Evolutionary conservation across 30 jellyfish, hydroid and myxozoan species (phyloP), one percentile per base, ranked within the genome.

Genomic region (Turritopsis rubra): DNA sequence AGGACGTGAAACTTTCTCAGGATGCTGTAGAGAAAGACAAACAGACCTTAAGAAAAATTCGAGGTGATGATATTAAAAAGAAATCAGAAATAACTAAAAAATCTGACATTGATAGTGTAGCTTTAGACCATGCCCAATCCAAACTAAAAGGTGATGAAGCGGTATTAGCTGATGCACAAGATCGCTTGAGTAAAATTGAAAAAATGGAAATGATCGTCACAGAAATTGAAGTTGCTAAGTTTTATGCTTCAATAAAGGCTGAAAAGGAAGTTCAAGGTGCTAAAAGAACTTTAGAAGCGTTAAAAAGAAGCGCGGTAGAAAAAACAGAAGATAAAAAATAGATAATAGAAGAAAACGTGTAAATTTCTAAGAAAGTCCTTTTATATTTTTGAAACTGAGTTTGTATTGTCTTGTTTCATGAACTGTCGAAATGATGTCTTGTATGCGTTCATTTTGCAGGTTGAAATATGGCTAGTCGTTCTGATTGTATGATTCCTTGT

Each of bases 141-240:
- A 92, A 92, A 83, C 85, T 92, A 72, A 88, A 92, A 72, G 84
- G 80, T 19, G 98, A 92, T 88, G 75, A 85, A 53, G 96, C 88
- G 29, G 75, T 92, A 8, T 53, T 92, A 75, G 75, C 83, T 24
- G 98, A 92, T 66, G 94, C 98, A 1, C 72, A 88, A 82, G 98
- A 92, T 66, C 86, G 98, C 21, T 71, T 92, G 54, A 88, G 79
- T n/a, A 92, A 92, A 75, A 84, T 92, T 1, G 85, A 85, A 79
- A 76, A 85, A 82, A 92, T 92, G 98, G 98, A 92, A 81, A 60
- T 88, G 75, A 82, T 92, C 8, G 98, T 87, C 7, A 92, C 98
- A 0, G 95, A 92, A 29, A 88, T 92, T 18, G 98, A 92, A 73
- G 98, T 89, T 3, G 98, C 98, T 5, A 92, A 92, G 52, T 92